These are phyloP conservation scores for Eumeta japonica DNA, from an alignment of 1,140 invertebrate genomes.

Conservation along the genomic window DNA sequence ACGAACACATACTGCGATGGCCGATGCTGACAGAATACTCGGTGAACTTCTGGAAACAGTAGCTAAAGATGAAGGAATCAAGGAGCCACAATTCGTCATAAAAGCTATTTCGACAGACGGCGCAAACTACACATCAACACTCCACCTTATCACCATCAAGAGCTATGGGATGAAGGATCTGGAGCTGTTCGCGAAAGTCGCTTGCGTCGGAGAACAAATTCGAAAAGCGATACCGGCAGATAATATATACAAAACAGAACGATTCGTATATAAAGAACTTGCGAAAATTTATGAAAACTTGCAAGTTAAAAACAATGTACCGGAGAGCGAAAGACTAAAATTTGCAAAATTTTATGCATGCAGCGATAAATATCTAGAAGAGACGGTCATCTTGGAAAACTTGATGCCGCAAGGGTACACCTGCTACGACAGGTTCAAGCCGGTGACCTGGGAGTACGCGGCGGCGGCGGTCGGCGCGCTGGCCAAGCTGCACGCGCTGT, in stretches of 20 bases:
- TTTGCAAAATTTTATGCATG: slow-evolving; percentile 2
- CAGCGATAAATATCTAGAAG: background rate
- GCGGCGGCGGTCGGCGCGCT: slow-evolving; percentile 19
- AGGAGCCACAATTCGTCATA: background rate
- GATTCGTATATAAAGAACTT: slow-evolving; percentile 22
- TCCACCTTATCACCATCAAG: background rate
- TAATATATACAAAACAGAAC: slow-evolving; percentile 25
- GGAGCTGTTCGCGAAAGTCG: slow-evolving; percentile 31
- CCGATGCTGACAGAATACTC: background rate
- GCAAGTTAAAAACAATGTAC: slow-evolving; percentile 18
- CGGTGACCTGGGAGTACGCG: slow-evolving; percentile 29
- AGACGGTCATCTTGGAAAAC: slow-evolving; percentile 25
- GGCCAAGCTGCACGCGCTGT: slow-evolving; percentile 32
- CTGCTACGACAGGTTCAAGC: slow-evolving; percentile 23
- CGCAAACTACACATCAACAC: background rate
- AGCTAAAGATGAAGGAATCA: background rate
- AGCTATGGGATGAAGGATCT: slow-evolving; percentile 13
- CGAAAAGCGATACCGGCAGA: slow-evolving; percentile 7
- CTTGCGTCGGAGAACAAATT: slow-evolving; percentile 20
- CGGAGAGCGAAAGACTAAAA: slow-evolving; percentile 11
- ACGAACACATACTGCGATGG: too few relatives aligned
- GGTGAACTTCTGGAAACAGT: background rate
- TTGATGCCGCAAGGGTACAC: slow-evolving; percentile 21
- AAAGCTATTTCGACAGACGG: background rate
- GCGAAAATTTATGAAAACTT: slow-evolving; percentile 21